phyloP scores from a whole-genome alignment of 2,797 vertebrate species.

The Serranus cabrilla region DNA sequence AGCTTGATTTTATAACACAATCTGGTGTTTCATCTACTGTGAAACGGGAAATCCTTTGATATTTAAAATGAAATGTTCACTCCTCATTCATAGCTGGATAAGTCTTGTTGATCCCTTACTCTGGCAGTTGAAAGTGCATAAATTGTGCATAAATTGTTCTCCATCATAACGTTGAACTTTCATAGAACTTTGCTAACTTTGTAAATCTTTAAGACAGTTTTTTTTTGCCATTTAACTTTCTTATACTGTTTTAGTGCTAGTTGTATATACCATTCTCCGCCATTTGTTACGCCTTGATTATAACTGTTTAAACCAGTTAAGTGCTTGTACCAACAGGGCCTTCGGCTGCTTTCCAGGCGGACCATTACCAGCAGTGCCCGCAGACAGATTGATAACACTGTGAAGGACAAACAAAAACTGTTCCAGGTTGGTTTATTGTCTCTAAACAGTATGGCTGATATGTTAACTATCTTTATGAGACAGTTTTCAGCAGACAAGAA shows the following conservation, averaged over 20 bases:
- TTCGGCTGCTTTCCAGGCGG: slow-evolving; percentile 83
- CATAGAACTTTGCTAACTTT: neutral
- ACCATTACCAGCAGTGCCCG: slow-evolving; percentile 83
- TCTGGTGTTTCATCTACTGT: too few relatives aligned
- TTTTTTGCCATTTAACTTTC: neutral
- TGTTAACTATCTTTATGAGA: neutral
- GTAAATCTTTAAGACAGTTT: neutral
- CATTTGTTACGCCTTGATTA: neutral
- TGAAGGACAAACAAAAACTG: slow-evolving; percentile 87
- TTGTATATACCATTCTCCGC: neutral
- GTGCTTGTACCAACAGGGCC: slow-evolving; percentile 72
- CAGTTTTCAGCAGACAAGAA: neutral
- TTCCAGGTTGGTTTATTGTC: slow-evolving; percentile 86
- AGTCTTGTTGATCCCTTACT: too few relatives aligned
- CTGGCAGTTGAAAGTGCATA: too few relatives aligned
- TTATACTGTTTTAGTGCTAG: neutral
- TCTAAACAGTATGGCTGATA: neutral
- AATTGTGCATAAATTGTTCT: too few relatives aligned
- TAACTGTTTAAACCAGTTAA: neutral
- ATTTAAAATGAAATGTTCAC: too few relatives aligned
- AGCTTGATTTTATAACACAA: too few relatives aligned
- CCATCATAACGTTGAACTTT: neutral
- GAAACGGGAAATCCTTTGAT: too few relatives aligned
- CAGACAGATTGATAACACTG: slow-evolving; percentile 84
- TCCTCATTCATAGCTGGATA: too few relatives aligned